phyloP scores from a whole-genome alignment of 2,888 invertebrate genomes.

The Fragum fragum region DNA sequence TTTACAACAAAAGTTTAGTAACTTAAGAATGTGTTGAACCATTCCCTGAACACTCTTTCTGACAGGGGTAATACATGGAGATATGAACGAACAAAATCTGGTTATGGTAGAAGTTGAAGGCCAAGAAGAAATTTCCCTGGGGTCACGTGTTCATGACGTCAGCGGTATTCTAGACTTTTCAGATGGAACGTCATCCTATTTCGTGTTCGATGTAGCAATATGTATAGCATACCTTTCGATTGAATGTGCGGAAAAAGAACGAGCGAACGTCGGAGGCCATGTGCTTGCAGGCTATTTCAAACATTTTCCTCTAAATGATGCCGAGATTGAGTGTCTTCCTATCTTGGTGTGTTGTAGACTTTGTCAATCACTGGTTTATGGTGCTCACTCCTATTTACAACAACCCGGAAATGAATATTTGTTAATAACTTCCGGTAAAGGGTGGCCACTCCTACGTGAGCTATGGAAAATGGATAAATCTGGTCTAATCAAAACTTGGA shows the following conservation, averaged over 20 bases:
- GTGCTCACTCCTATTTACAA: constrained; percentile 91
- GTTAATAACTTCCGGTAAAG: constrained; percentile 88
- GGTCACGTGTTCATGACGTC: constrained; percentile 88
- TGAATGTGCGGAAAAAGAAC: constrained; percentile 89
- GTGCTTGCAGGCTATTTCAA: constrained; percentile 93
- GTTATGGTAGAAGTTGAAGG: constrained; percentile 88
- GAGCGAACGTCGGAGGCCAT: constrained; percentile 86
- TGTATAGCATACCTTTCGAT: constrained; percentile 94
- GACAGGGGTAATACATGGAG: constrained; percentile 93
- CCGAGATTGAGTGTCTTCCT: constrained; percentile 91
- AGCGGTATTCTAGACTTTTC: constrained; percentile 94
- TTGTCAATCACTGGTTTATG: constrained; percentile 94
- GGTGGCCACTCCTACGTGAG: constrained; percentile 79
- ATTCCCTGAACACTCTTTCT: too few species aligned
- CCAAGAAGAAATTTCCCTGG: constrained; percentile 82
- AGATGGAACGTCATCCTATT: constrained; percentile 90
- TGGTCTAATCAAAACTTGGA: constrained; percentile 11
- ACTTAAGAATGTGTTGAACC: too few species aligned
- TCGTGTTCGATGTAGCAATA: constrained; percentile 94
- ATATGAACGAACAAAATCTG: constrained; percentile 96
- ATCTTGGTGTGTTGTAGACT: constrained; percentile 92
- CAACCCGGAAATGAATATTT: constrained; percentile 94
- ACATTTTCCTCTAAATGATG: constrained; percentile 89
- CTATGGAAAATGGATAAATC: constrained; percentile 69
- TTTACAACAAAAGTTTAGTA: too few species aligned